Conservation (phyloP, 2,797 vertebrate genomes). For the Gymnodraco acuticeps region DNA sequence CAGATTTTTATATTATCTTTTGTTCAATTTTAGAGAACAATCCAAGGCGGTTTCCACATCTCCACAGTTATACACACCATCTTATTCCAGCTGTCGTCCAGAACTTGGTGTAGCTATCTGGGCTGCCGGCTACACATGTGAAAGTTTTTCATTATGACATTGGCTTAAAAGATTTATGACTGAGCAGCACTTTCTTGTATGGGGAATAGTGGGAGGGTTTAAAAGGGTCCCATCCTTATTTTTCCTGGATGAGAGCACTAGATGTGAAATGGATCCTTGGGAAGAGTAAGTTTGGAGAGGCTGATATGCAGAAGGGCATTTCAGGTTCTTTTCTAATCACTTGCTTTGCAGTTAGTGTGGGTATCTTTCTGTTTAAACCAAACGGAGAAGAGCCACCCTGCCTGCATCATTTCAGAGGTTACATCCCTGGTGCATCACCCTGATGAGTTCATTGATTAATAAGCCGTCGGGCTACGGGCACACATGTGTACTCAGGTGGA, state of each 20-base stretch:
- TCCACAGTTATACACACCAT: constrained; percentile 18
- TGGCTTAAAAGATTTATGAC: constrained; percentile 80
- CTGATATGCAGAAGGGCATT: constrained; percentile 43
- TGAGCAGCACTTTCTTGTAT: constrained; percentile 64
- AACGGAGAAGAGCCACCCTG: constrained; percentile 2
- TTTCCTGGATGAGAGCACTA: constrained; percentile 56
- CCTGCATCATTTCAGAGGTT: background rate
- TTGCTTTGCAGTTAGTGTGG: constrained; percentile 2
- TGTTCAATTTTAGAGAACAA: constrained; percentile 54
- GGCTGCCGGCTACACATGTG: constrained; percentile 73
- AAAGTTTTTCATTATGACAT: constrained; percentile 79
- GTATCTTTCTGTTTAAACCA: constrained; percentile 19
- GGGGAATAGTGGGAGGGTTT: constrained; percentile 49
- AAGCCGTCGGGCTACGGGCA: constrained; percentile 19
- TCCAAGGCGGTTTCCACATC: constrained; percentile 28
- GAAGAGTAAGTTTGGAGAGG: constrained; percentile 56
- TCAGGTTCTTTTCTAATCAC: background rate
- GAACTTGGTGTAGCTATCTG: constrained; percentile 62
- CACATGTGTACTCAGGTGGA: constrained; percentile 30
- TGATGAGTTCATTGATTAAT: constrained; percentile 58
- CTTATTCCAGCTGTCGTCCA: constrained; percentile 55
- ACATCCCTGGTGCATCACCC: constrained; percentile 39
- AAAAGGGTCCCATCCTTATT: constrained; percentile 60
- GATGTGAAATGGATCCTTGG: constrained; percentile 73
- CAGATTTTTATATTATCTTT: constrained; percentile 37